Base-by-base conservation (phyloP, 2,888 invertebrate species). In the Physocephala rufipes region DNA sequence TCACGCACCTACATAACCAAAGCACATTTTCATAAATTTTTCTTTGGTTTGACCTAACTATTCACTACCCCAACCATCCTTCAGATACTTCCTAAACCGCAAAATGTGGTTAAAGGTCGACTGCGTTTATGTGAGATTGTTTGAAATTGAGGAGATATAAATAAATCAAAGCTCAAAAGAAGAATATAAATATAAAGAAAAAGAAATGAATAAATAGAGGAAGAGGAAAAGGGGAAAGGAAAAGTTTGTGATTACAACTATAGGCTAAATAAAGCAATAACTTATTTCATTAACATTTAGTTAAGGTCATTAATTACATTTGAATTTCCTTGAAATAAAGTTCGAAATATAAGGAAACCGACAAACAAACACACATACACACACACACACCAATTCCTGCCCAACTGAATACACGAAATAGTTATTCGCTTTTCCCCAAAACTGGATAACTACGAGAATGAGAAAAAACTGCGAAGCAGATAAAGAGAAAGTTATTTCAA, bases 301-400 rank as follows among this genome's bases (percentile, higher is more conserved):
- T 77, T 74, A 73, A 79, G 83, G 84, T 82, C 84, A 82, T 82
- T 82, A 84, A 82, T 82, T 82, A 82, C 79, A n/a, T 83, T 81
- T 82, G 82, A 82, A 84, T 82, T 82, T 78, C 26, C 53, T 13
- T n/a, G n/a, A n/a, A 51, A 12, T 28, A 26, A n/a, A 51, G 62
- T 55, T 21, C 13, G 26, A 21, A 21, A 21, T n/a, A 26, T 55
- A 13, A 55, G 24, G n/a, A 19, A 1, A n/a, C 7, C 13, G 7
- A 7, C 55, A n/a, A n/a, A n/a, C n/a, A n/a, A n/a, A n/a, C n/a
- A n/a, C n/a, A n/a, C n/a, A n/a, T n/a, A n/a, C n/a, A n/a, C n/a
- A n/a, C 19, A 5, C 51, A 12, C 51, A 16, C 51, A 12, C 51
- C 5, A 16, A 9, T 28, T 21, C 30, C 13, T 36, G 9, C 62